Evolutionary conservation across 1,140 invertebrate species (phyloP).

Genomic region (Drosophila tristis): DNA sequence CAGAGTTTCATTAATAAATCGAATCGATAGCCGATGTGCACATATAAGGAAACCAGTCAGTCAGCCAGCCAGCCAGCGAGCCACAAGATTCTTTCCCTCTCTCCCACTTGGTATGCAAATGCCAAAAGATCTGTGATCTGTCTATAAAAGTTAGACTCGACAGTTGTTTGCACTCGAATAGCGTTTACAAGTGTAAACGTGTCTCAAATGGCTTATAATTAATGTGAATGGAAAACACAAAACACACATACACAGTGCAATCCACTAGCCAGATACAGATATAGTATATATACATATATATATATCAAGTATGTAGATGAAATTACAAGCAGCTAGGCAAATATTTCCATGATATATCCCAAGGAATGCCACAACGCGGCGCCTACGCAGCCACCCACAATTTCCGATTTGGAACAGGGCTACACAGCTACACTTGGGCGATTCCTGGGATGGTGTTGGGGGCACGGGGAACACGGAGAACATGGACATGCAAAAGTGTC

Average conservation of each 20-base stretch:
- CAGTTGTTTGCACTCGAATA: constrained; percentile 38
- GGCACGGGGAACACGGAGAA: background rate
- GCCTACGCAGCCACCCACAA: constrained; percentile 37
- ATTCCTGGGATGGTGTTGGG: background rate
- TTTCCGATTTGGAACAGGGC: constrained; percentile 13
- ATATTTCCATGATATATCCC: constrained; percentile 41
- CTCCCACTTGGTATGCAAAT: constrained; percentile 64
- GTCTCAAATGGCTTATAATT: constrained; percentile 76
- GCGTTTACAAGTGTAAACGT: constrained; percentile 63
- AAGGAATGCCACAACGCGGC: constrained; percentile 51
- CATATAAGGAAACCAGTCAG: constrained; percentile 71
- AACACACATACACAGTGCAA: constrained; percentile 6
- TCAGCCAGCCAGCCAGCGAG: background rate
- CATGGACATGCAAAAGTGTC: constrained; percentile 3
- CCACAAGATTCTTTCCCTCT: constrained; percentile 38
- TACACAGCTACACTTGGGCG: constrained; percentile 10
- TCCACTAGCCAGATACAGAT: constrained; percentile 13
- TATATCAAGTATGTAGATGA: constrained; percentile 54
- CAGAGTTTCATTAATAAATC: constrained; percentile 75
- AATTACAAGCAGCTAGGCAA: constrained; percentile 50
- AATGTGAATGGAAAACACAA: constrained; percentile 63
- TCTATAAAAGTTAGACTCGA: constrained; percentile 57
- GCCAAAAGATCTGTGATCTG: constrained; percentile 34
- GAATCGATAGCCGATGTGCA: constrained; percentile 50
- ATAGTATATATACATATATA: constrained; percentile 19